A percentile compares a stretch with the other conserved stretches of the same genome.
Evolutionary conservation across 30 jellyfish, hydroid and myxozoan species (phyloP).

Genomic region (Hydractinia echinata): DNA sequence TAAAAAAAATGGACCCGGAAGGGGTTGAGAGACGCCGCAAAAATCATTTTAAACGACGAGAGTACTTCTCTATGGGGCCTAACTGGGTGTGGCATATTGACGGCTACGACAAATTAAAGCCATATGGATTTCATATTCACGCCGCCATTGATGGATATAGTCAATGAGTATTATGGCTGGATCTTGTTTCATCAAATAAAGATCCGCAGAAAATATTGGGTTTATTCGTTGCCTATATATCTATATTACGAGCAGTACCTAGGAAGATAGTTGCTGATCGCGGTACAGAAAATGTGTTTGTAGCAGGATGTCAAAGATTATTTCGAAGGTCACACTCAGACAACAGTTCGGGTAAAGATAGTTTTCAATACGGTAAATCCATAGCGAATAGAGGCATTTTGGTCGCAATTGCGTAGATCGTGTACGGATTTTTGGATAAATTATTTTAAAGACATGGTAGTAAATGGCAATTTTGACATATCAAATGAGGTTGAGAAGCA

Average conservation of each 20-base stretch:
- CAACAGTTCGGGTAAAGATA: too few relatives aligned
- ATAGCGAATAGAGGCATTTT: background rate
- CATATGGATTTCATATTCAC: background rate
- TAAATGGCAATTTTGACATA: too few relatives aligned
- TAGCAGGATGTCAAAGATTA: too few relatives aligned
- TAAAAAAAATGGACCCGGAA: background rate
- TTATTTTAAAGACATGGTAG: too few relatives aligned
- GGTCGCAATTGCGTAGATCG: background rate
- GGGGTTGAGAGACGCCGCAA: slow-evolving; percentile 11
- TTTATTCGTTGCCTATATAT: background rate
- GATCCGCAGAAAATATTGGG: background rate
- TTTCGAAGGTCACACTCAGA: slow-evolving; percentile 1
- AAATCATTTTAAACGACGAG: background rate
- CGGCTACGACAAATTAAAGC: slow-evolving; percentile 1
- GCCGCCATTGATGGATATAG: too few relatives aligned
- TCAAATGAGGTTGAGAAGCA: too few relatives aligned
- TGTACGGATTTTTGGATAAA: too few relatives aligned
- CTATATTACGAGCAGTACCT: background rate
- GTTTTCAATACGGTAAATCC: background rate
- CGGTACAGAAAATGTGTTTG: too few relatives aligned
- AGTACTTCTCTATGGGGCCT: slow-evolving; percentile 5
- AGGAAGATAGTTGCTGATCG: too few relatives aligned
- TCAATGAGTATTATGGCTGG: background rate
- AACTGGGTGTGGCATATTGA: slow-evolving; percentile 2
- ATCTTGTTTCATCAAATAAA: background rate